Conservation (phyloP, 2,888 invertebrate genomes). For the Pristionchus mayeri region DNA sequence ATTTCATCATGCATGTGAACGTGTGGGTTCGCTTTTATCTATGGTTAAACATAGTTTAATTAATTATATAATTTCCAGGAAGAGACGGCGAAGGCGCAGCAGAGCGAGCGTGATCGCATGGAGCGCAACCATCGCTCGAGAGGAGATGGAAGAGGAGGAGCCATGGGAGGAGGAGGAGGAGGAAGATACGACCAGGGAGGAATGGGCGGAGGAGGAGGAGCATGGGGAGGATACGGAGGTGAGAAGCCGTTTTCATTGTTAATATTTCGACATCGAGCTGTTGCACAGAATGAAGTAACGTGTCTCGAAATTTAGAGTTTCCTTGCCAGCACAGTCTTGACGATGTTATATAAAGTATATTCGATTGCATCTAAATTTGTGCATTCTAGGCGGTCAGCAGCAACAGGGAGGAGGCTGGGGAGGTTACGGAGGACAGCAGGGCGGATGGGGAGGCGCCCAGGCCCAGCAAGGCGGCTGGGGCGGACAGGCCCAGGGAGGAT, state of each 20-base stretch:
- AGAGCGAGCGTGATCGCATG: slow-evolving; percentile 61
- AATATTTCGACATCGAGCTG: no score
- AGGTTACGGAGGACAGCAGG: neutral
- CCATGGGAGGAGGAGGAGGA: slow-evolving; percentile 17
- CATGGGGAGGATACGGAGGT: neutral
- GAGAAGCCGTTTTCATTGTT: no score
- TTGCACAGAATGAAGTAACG: no score
- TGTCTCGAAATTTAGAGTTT: neutral
- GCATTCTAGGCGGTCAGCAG: neutral
- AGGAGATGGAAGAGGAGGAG: slow-evolving; percentile 34
- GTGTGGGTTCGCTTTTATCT: neutral
- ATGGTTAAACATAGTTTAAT: neutral
- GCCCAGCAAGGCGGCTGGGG: neutral
- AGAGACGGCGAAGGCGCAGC: slow-evolving; percentile 61
- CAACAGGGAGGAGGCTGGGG: neutral
- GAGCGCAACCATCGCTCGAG: slow-evolving; percentile 60
- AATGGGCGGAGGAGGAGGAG: slow-evolving; percentile 28
- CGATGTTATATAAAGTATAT: no score
- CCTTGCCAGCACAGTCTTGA: no score
- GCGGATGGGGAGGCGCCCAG: neutral
- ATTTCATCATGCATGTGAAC: no score
- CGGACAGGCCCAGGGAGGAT: no score
- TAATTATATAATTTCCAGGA: slow-evolving; percentile 54
- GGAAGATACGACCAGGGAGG: neutral
- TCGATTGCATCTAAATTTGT: no score